Conservation (phyloP, 2,888 invertebrate species). For the Gymnocheta viridis region DNA sequence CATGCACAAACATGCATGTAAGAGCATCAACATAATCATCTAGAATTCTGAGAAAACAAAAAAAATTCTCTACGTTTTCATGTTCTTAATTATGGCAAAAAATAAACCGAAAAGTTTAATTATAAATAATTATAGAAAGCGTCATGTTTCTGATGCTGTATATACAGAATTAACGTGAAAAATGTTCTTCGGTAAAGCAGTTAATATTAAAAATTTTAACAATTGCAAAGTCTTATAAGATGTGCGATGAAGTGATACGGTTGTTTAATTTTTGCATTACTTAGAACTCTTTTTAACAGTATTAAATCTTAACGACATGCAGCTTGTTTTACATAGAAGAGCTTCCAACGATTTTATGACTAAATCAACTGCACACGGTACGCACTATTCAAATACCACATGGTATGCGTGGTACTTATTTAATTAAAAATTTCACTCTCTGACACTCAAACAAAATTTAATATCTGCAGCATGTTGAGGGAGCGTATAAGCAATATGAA, state of each 20-base stretch:
- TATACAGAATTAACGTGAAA: constrained; percentile 25
- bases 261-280: background rate
- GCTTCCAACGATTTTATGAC: too few species aligned
- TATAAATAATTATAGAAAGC: constrained; percentile 61
- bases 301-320: too few species aligned
- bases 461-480: too few species aligned
- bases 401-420: too few species aligned
- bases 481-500: background rate
- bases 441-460: too few species aligned
- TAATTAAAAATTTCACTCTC: too few species aligned
- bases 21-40: constrained; percentile 13
- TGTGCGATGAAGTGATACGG: background rate
- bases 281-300: background rate
- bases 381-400: too few species aligned
- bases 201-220: constrained; percentile 52
- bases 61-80: constrained; percentile 46
- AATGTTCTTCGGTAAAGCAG: constrained; percentile 10
- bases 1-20: constrained; percentile 28
- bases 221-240: background rate
- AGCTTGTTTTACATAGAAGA: too few species aligned
- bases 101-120: constrained; percentile 47
- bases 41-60: constrained; percentile 1
- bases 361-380: too few species aligned
- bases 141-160: constrained; percentile 37
- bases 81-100: constrained; percentile 46